Evolutionary conservation across 2,797 vertebrate species (phyloP).

Genomic region (Gallirallus australis): DNA sequence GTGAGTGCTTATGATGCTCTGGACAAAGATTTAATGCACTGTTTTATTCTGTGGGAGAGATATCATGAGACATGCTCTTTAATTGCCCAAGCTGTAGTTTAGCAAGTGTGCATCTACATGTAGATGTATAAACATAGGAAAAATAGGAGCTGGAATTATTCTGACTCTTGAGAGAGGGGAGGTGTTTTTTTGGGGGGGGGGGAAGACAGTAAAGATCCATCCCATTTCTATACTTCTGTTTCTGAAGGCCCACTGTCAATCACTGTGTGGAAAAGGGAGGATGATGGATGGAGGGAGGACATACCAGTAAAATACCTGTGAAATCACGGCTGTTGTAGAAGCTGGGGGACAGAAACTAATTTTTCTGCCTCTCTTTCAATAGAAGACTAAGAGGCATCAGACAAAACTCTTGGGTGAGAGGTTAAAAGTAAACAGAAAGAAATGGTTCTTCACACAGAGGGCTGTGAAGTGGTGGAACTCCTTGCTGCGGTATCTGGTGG

Average conservation of each 20-base stretch:
- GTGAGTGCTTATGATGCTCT: background rate
- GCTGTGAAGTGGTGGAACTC: background rate
- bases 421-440: background rate
- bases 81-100: background rate
- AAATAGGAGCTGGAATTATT: background rate
- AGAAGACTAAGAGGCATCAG: background rate
- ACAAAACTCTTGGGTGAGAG: background rate
- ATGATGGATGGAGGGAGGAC: background rate
- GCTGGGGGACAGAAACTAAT: background rate
- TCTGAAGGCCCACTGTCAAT: background rate
- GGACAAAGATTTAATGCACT: background rate
- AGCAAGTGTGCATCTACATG: too few species aligned
- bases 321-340: background rate
- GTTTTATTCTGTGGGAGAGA: background rate
- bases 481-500: background rate
- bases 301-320: background rate
- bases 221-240: background rate
- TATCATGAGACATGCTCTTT: background rate
- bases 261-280: background rate
- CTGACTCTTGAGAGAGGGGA: background rate
- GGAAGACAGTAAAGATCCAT: background rate
- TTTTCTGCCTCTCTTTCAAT: background rate
- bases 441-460: rapidly evolving
- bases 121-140: rapidly evolving
- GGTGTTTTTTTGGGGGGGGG: background rate